Evolutionary conservation across 2,113 vertebrate genomes (phyloP).

Genomic region (Siphamia tubifer): DNA sequence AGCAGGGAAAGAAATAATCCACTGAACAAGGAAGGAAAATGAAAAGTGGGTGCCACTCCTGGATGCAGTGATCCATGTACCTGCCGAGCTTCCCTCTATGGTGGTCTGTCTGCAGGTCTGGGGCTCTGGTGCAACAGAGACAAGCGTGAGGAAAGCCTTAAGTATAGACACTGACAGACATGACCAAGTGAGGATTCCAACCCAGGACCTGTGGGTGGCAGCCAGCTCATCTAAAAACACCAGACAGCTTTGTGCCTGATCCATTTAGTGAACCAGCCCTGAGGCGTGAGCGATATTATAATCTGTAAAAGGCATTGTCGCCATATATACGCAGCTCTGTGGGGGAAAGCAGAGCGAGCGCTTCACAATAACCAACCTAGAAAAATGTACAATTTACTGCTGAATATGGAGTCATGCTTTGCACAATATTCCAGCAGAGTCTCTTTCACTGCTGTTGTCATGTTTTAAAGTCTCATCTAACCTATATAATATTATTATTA

Average conservation of each 20-base stretch:
- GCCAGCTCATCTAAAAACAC: background rate
- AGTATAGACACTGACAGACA: background rate
- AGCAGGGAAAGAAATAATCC: background rate
- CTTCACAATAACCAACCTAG: background rate
- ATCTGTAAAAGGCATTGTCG: no score
- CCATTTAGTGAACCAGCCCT: slow-evolving; percentile 19
- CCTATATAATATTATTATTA: no score
- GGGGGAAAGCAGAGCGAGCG: background rate
- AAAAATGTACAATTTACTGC: background rate
- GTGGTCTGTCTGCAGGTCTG: slow-evolving; percentile 27
- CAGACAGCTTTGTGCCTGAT: slow-evolving; percentile 21
- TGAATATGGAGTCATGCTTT: background rate
- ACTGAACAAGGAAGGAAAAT: background rate
- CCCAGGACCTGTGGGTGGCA: slow-evolving; percentile 7
- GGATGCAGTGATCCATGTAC: slow-evolving; percentile 44
- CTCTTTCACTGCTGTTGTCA: no score
- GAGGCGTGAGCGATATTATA: background rate
- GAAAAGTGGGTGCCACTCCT: slow-evolving; percentile 10
- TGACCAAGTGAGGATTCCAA: background rate
- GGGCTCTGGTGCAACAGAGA: slow-evolving; percentile 39
- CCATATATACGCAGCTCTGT: background rate
- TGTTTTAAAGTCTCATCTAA: background rate
- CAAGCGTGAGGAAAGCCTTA: slow-evolving; percentile 21
- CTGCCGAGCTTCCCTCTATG: slow-evolving; percentile 48
- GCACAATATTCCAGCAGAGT: no score